A percentile compares a stretch with the other conserved stretches of the same genome.
Evolutionary conservation across 1,140 invertebrate genomes (phyloP).

Genomic region (Paralvinella palmiformis): DNA sequence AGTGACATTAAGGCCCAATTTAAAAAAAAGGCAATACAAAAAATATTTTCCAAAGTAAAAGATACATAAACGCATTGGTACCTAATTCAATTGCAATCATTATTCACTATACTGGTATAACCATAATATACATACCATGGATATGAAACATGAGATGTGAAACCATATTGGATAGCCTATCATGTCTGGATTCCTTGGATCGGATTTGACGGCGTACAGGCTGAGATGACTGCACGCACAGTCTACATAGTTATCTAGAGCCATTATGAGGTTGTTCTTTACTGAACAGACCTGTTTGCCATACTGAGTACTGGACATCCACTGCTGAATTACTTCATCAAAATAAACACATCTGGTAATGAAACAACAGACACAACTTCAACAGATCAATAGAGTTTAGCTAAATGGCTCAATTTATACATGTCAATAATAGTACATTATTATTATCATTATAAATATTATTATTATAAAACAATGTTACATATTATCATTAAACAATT

Average conservation of each 20-base stretch:
- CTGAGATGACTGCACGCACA: conserved; percentile 44
- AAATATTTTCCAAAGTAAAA: too few relatives aligned
- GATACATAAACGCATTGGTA: too few relatives aligned
- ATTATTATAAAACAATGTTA: neutral
- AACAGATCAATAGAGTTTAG: too few relatives aligned
- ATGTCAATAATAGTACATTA: neutral
- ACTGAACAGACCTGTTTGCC: conserved; percentile 35
- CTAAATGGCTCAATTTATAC: too few relatives aligned
- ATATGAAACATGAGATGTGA: conserved; percentile 38
- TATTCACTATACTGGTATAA: too few relatives aligned
- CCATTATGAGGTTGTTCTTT: conserved; percentile 36
- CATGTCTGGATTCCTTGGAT: conserved; percentile 25
- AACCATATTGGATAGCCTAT: conserved; percentile 42
- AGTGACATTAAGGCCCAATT: too few relatives aligned
- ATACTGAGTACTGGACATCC: too few relatives aligned
- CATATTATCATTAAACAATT: too few relatives aligned
- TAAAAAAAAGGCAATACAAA: too few relatives aligned
- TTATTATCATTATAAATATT: neutral
- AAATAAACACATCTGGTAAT: conserved; percentile 41
- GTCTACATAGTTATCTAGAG: conserved; percentile 37
- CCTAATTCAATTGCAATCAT: too few relatives aligned
- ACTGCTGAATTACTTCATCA: conserved; percentile 28
- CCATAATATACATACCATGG: conserved; percentile 40
- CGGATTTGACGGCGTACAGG: conserved; percentile 38
- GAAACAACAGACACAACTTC: neutral